Evolutionary conservation across 1,140 invertebrate species (phyloP).

Genomic region (Eupristina koningsbergeri): DNA sequence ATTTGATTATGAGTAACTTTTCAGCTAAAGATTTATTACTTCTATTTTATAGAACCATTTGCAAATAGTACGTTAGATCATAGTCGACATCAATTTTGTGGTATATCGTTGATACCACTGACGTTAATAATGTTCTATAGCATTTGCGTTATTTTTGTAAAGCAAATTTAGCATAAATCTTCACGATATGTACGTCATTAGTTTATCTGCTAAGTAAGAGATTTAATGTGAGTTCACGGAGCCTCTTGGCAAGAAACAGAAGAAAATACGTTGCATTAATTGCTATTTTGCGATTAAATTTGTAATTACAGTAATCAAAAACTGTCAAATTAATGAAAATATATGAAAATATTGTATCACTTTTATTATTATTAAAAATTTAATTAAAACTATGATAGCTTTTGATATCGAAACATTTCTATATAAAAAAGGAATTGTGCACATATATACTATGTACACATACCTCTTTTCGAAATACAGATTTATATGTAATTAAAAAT

Average conservation of each 20-base stretch:
- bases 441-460: too few relatives aligned
- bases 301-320: background rate
- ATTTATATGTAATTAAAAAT: too few relatives aligned
- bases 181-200: conserved; percentile 11
- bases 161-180: conserved; percentile 4
- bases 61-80: background rate
- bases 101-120: conserved; percentile 14
- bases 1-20: too few relatives aligned
- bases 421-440: too few relatives aligned
- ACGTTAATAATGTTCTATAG: background rate
- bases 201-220: background rate
- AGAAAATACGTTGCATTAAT: conserved; percentile 6
- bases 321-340: background rate
- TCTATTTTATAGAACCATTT: background rate
- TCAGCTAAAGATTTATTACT: too few relatives aligned
- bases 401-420: too few relatives aligned
- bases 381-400: too few relatives aligned
- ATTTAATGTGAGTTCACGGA: background rate
- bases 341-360: background rate
- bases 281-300: background rate
- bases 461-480: too few relatives aligned
- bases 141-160: background rate
- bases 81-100: background rate
- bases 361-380: background rate
- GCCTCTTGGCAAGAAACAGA: background rate